Evolutionary conservation across 2,797 vertebrate species (phyloP), one percentile per base, ranked within the genome.

Genomic region (Malacoctenus gilli): DNA sequence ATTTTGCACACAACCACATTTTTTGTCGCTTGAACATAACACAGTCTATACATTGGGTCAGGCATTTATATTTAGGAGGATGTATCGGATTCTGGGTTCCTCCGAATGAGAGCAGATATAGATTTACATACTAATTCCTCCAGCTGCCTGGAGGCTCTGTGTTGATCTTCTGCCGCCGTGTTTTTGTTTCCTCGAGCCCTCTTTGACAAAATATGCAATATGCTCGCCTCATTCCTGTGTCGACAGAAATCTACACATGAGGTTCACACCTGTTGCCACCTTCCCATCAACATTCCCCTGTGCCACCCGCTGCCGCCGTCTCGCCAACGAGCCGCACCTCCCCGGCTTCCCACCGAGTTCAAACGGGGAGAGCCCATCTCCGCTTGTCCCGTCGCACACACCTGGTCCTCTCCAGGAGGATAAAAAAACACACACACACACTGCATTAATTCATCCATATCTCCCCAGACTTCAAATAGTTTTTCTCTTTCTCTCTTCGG

Each of bases 391-490:
- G 32, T 36, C 41, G 20, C 28, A 55, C 59, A 51, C 51, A 46
- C 51, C 37, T 11, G 19, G 20, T 20, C 12, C 31, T 54, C 66
- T 79, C 23, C 49, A 20, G 55, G 19, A 68, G 58, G 43, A 82
- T 59, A 62, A 77, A 75, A 44, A n/a, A n/a, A n/a, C n/a, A n/a
- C n/a, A n/a, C n/a, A 69, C 59, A 68, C 23, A 61, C 18, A 1
- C 38, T 21, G 54, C 74, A 79, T 85, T 82, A 81, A 86, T 86
- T 82, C 79, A 71, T 68, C 69, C 70, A 53, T 63, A 46, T 77
- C 74, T 80, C 75, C 53, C 30, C 46, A 70, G 64, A 80, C 76
- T 85, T 85, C 80, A 77, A 43, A 59, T 72, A 14, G 23, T 64
- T 38, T 39, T 62, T 72, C 59, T 55, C 19, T 53, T 25, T 5